Base-by-base conservation (phyloP, 2,113 vertebrate genomes). In the Chelonoidis abingdonii region DNA sequence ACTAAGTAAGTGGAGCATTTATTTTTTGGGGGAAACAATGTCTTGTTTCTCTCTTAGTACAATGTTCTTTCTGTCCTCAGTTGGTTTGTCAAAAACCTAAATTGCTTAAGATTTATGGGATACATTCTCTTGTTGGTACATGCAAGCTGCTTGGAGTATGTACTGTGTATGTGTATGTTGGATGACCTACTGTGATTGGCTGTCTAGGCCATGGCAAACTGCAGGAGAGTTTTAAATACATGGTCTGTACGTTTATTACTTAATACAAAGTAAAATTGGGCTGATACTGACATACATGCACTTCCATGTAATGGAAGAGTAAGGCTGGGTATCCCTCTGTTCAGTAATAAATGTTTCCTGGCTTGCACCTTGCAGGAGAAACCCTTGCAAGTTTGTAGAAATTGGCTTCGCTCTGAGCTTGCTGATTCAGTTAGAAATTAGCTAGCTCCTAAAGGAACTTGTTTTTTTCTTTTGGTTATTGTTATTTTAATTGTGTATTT, bases 61-160 rank as follows among this genome's bases (percentile, higher is more conserved):
- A 89, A 85, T 88, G 10, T 47, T 27, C 92, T 93, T 89, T 83
- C 38, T 86, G 82, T 92, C 75, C 75, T 92, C 88, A 90, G 92
- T 79, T 94, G 86, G 56, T 92, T 92, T 95, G 91, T 96, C 96
- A 96, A 93, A 95, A 95, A 84, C 79, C 47, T 54, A 92, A 62
- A 16, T 84, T 86, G 69, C 89, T 93, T 94, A 75, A 83, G 82
- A 91, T 86, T 79, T 95, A 83, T 53, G 83, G 90, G 41, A 65
- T 25, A 4, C 22, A 62, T 27, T 83, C n/a, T 91, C 65, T 56
- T 84, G 59, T 94, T 56, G 82, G 72, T 76, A 59, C 35, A 50
- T 88, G 53, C 81, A 87, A 22, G 41, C 22, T 89, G 49, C 84
- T 59, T 12, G 27, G 75, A 31, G 35, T 69, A 76, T 57, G 1